Conservation (phyloP, 2,797 vertebrate genomes). For the Diplodus puntazzo region DNA sequence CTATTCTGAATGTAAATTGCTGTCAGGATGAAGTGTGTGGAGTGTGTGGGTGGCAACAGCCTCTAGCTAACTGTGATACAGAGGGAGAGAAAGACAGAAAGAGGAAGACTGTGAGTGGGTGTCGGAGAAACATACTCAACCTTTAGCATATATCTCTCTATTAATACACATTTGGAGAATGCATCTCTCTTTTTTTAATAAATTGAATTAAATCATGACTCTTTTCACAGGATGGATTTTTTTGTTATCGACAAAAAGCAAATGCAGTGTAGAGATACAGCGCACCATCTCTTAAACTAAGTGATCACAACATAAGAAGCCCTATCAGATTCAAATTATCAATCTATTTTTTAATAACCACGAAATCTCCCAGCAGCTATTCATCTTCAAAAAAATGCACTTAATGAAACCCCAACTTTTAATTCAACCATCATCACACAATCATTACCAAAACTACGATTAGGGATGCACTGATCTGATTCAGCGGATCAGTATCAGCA, state of each 20-base stretch:
- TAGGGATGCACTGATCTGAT: neutral
- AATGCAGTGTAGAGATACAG: neutral
- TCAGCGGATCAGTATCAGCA: too few species aligned
- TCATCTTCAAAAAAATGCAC: conserved; percentile 9
- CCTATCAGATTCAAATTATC: neutral
- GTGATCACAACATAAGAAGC: neutral
- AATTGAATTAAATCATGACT: conserved; percentile 22
- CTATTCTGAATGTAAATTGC: conserved; percentile 84
- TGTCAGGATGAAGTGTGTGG: conserved; percentile 81
- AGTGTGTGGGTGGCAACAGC: conserved; percentile 83
- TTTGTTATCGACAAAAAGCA: neutral
- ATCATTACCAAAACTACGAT: neutral
- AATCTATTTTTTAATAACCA: neutral
- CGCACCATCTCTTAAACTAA: conserved; percentile 3
- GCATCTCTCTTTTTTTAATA: conserved; percentile 25
- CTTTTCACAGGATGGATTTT: conserved; percentile 19
- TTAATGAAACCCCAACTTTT: conserved; percentile 13
- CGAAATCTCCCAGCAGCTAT: conserved; percentile 26
- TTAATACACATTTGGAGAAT: conserved; percentile 65
- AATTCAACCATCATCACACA: conserved; percentile 20
- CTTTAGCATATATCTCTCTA: conserved; percentile 72
- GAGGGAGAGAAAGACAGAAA: conserved; percentile 74
- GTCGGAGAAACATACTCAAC: conserved; percentile 79
- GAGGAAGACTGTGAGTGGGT: conserved; percentile 80
- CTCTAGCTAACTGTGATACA: conserved; percentile 82